Evolutionary conservation across 2,797 vertebrate species (phyloP), one percentile per base, ranked within the genome.

Genomic region (Valencia hispanica): DNA sequence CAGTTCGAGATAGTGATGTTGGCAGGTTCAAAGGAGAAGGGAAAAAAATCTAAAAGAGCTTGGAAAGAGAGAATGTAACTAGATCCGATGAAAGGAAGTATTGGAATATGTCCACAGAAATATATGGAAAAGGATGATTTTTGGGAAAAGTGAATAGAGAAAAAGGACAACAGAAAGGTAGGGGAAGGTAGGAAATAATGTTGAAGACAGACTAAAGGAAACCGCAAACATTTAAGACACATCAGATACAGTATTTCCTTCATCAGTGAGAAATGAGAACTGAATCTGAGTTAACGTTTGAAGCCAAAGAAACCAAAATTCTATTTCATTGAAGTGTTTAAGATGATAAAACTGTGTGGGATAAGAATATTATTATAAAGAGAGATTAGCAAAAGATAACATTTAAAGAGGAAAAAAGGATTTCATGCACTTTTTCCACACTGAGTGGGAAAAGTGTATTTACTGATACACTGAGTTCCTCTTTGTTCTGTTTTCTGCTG

Each of bases 401-500:
- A n/a, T n/a, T n/a, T n/a, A n/a, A n/a, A n/a, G n/a, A n/a, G n/a
- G n/a, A n/a, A n/a, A n/a, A n/a, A n/a, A n/a, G n/a, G n/a, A n/a
- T n/a, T n/a, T n/a, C n/a, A n/a, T n/a, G n/a, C n/a, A n/a, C n/a
- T n/a, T n/a, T n/a, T n/a, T n/a, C n/a, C n/a, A n/a, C n/a, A n/a
- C n/a, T 0, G 15, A 8, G 41, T 9, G n/a, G 15, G 5, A 32
- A 59, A 59, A 32, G 57, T 32, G 27, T 34, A 30, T 61, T n/a
- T 17, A 17, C 39, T 15, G 20, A 9, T 68, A n/a, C 11, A 41
- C 25, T 30, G 30, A 68, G 36, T 30, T 68, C 22, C 66, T 47
- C 66, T 68, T 68, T 27, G 43, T 68, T 47, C n/a, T 47, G 66
- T 68, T 68, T 68, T 68, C 66, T 68, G 66, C 66, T 47, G 43